Evolutionary conservation across 2,888 invertebrate genomes (phyloP).

Genomic region (Watsonalla cultraria): DNA sequence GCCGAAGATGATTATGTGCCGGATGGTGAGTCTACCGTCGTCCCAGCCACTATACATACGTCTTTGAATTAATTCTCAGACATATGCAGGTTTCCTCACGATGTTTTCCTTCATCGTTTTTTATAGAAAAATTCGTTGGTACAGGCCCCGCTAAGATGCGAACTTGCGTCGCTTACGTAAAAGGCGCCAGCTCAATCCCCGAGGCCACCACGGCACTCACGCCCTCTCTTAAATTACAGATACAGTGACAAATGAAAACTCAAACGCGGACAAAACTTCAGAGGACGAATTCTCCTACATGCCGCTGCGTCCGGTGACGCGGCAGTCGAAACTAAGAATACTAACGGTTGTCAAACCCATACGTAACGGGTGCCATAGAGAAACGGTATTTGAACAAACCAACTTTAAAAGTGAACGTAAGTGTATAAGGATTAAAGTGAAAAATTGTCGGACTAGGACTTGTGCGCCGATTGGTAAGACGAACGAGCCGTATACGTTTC

Average conservation of each 20-base stretch:
- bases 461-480: constrained; percentile 14
- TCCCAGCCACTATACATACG: too few species aligned
- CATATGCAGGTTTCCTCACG: too few species aligned
- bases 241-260: constrained; percentile 24
- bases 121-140: too few species aligned
- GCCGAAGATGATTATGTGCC: too few species aligned
- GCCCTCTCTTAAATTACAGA: too few species aligned
- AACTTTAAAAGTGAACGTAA: constrained; percentile 34
- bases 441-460: constrained; percentile 42
- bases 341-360: constrained; percentile 27
- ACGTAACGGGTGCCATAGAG: constrained; percentile 36
- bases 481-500: constrained; percentile 18
- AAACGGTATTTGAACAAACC: constrained; percentile 52
- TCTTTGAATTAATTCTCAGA: too few species aligned
- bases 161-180: too few species aligned
- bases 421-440: constrained; percentile 52
- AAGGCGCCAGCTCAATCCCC: too few species aligned
- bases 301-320: constrained; percentile 37
- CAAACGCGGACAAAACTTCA: constrained; percentile 29
- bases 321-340: constrained; percentile 45
- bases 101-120: too few species aligned
- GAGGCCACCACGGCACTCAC: too few species aligned
- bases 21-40: too few species aligned
- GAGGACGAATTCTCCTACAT: constrained; percentile 52
- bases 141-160: too few species aligned